These are phyloP conservation scores for Biston stratarius DNA, from an alignment of 2,888 invertebrate species.

Conservation along the genomic window DNA sequence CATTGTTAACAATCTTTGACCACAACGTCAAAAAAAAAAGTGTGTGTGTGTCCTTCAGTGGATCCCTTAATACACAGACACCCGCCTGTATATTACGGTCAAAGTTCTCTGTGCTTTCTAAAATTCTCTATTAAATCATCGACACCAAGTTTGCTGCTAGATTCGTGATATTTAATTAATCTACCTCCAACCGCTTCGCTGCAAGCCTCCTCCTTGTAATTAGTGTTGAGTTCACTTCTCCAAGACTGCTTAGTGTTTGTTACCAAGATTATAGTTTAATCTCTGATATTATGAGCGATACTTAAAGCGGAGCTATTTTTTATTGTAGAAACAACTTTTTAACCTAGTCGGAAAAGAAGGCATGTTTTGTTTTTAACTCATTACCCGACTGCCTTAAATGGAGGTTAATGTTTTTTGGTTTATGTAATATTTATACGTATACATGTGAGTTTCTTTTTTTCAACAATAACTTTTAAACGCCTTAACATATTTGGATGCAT, in stretches of 20 bases:
- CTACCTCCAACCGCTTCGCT: background rate
- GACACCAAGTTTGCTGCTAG: background rate
- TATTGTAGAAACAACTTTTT: background rate
- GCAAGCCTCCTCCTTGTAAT: conserved; percentile 12
- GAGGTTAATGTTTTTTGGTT: background rate
- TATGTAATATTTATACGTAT: too few relatives aligned
- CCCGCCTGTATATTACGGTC: too few relatives aligned
- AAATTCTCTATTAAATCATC: background rate
- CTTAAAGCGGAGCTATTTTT: background rate
- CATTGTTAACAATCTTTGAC: too few relatives aligned
- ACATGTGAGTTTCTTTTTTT: too few relatives aligned
- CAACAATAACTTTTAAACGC: too few relatives aligned
- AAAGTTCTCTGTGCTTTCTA: too few relatives aligned
- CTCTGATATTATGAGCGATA: background rate
- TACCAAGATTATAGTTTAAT: conserved; percentile 9
- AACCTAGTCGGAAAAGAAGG: background rate
- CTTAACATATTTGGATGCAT: too few relatives aligned
- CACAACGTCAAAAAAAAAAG: too few relatives aligned
- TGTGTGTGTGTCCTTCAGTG: too few relatives aligned
- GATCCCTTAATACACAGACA: too few relatives aligned
- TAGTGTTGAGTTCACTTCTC: conserved; percentile 24
- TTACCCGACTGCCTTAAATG: too few relatives aligned
- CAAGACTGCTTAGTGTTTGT: background rate
- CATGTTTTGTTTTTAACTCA: too few relatives aligned
- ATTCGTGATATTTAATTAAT: conserved; percentile 16